Evolutionary conservation across 1,140 invertebrate species (phyloP).

Genomic region (Heliconius himera): DNA sequence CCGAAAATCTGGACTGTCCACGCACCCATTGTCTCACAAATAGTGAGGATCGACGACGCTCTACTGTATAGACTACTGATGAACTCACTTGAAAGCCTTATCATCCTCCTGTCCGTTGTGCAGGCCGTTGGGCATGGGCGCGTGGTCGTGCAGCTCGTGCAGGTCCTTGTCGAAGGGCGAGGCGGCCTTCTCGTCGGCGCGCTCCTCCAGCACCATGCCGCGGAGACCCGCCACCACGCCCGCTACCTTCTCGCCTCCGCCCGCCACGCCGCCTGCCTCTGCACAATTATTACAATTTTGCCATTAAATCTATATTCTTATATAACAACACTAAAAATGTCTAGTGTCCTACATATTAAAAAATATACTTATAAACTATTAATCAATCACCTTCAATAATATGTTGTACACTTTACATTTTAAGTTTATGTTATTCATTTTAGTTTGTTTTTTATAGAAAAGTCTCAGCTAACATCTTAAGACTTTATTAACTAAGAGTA

Average conservation of each 20-base stretch:
- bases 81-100: constrained; percentile 94
- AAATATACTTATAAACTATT: not conserved
- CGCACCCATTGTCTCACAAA: too few species aligned
- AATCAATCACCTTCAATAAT: too few species aligned
- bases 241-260: constrained; percentile 68
- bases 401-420: too few species aligned
- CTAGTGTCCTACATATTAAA: not conserved
- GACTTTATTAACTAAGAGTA: too few species aligned
- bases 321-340: too few species aligned
- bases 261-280: constrained; percentile 65
- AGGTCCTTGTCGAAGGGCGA: constrained; percentile 76
- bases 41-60: too few species aligned
- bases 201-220: constrained; percentile 72
- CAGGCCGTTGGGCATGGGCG: constrained; percentile 86
- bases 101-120: constrained; percentile 91
- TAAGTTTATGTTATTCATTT: too few species aligned
- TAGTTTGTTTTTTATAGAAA: too few species aligned
- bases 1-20: too few species aligned
- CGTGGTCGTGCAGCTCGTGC: constrained; percentile 73
- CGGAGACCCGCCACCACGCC: constrained; percentile 72
- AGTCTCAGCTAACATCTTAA: too few species aligned
- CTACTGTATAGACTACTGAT: too few species aligned
- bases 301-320: not conserved
- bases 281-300: not conserved
- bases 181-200: constrained; percentile 68